Conservation (phyloP, 2,888 invertebrate species). For the Amphipoea oculea region DNA sequence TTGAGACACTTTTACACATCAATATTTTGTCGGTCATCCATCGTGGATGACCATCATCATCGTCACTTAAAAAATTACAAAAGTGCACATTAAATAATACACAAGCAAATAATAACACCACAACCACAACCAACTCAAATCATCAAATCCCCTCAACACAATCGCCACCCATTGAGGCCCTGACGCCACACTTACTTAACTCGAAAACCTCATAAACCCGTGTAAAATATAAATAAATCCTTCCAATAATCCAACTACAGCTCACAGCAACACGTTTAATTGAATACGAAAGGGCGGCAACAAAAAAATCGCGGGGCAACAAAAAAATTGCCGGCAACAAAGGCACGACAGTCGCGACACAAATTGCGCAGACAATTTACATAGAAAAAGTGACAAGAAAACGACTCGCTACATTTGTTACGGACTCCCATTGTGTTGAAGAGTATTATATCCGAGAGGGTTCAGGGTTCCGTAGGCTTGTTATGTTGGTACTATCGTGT, state of each 20-base stretch:
- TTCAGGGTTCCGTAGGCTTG: slow-evolving; percentile 47
- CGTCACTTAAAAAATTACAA: neutral
- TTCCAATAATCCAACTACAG: slow-evolving; percentile 56
- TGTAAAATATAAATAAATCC: slow-evolving; percentile 65
- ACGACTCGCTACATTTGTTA: slow-evolving; percentile 86
- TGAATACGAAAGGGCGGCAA: slow-evolving; percentile 57
- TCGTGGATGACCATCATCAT: no score
- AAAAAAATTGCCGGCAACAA: slow-evolving; percentile 66
- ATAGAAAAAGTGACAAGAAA: slow-evolving; percentile 87
- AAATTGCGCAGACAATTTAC: slow-evolving; percentile 88
- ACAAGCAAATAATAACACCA: slow-evolving; percentile 1
- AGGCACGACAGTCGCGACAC: slow-evolving; percentile 76
- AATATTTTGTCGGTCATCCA: no score
- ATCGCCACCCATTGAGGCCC: neutral
- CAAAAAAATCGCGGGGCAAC: slow-evolving; percentile 56
- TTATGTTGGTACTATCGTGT: neutral
- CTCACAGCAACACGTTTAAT: slow-evolving; percentile 57
- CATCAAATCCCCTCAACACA: neutral
- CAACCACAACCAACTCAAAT: neutral
- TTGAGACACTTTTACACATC: no score
- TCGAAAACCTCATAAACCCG: slow-evolving; percentile 21
- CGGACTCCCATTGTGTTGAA: slow-evolving; percentile 83
- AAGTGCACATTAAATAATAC: neutral
- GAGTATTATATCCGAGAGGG: slow-evolving; percentile 78
- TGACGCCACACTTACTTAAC: slow-evolving; percentile 30